A percentile compares a stretch with the other conserved stretches of the same genome.
Conservation (phyloP, 2,797 vertebrate genomes). For the Hoplostethus mediterraneus region DNA sequence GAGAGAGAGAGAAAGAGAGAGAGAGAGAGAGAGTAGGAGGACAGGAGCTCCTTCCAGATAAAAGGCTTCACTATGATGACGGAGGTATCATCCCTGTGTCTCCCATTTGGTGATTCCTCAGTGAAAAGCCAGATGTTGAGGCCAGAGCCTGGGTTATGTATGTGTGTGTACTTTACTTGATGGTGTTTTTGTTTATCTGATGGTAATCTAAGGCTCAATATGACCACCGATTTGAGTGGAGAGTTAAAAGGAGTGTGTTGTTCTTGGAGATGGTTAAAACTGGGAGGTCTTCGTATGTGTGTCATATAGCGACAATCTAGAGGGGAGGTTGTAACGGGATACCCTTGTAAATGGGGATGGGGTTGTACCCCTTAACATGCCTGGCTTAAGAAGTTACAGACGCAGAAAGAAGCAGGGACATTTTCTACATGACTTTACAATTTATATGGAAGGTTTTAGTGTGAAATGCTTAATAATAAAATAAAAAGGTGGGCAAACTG, state of each 20-base stretch:
- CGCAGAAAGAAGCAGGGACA: conserved; percentile 44
- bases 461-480: conserved; percentile 8
- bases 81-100: conserved; percentile 13
- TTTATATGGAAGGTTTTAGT: conserved; percentile 16
- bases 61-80: conserved; percentile 26
- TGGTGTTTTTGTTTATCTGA: conserved; percentile 66
- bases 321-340: conserved; percentile 77
- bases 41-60: conserved; percentile 3
- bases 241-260: conserved; percentile 64
- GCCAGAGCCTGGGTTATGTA: conserved; percentile 1
- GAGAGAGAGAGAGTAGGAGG: not conserved
- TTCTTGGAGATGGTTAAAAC: conserved; percentile 57
- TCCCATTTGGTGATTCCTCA: conserved; percentile 39
- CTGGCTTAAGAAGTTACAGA: conserved; percentile 83
- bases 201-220: conserved; percentile 59
- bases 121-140: conserved; percentile 48
- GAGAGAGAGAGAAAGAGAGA: conserved; percentile 2
- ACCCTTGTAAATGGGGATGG: conserved; percentile 77
- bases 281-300: conserved; percentile 69
- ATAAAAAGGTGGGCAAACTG: not conserved
- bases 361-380: conserved; percentile 83
- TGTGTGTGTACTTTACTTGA: conserved; percentile 15
- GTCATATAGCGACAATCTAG: conserved; percentile 38
- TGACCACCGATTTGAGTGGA: conserved; percentile 41
- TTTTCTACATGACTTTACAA: conserved; percentile 47